phyloP scores from a whole-genome alignment of 2,888 invertebrate species.

The Pristionchus entomophagus region DNA sequence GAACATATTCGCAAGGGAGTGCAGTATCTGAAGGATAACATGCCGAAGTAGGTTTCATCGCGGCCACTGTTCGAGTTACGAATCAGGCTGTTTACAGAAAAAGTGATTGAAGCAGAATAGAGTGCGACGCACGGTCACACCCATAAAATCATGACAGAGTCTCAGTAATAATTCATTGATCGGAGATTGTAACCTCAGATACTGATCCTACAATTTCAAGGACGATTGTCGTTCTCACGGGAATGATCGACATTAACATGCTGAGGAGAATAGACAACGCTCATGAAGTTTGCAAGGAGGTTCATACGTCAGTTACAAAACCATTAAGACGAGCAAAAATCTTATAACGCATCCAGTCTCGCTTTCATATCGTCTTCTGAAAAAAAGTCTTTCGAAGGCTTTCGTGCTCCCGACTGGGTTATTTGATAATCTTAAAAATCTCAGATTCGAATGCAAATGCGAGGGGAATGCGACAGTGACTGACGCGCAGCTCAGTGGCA shows the following conservation, averaged over 20 bases:
- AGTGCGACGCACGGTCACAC: no score
- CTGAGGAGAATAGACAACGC: conserved; percentile 64
- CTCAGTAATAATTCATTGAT: no score
- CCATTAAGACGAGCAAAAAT: neutral
- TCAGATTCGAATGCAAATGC: conserved; percentile 64
- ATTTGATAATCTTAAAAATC: no score
- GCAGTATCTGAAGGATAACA: conserved; percentile 1
- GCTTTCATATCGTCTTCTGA: neutral
- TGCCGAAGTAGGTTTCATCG: conserved; percentile 13
- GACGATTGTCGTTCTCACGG: conserved; percentile 67
- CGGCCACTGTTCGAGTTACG: no score
- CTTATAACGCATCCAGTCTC: neutral
- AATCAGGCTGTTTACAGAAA: no score
- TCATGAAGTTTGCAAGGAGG: conserved; percentile 64
- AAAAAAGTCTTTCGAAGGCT: neutral
- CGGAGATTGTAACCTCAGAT: no score
- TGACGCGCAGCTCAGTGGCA: conserved; percentile 58
- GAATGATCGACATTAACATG: conserved; percentile 69
- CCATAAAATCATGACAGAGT: no score
- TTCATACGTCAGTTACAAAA: conserved; percentile 51
- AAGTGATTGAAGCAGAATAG: no score
- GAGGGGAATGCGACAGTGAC: conserved; percentile 62
- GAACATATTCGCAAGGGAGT: conserved; percentile 5
- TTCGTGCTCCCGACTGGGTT: neutral
- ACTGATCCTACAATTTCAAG: conserved; percentile 45